Evolutionary conservation across 2,797 vertebrate species (phyloP).

Genomic region (Borostomias antarcticus): DNA sequence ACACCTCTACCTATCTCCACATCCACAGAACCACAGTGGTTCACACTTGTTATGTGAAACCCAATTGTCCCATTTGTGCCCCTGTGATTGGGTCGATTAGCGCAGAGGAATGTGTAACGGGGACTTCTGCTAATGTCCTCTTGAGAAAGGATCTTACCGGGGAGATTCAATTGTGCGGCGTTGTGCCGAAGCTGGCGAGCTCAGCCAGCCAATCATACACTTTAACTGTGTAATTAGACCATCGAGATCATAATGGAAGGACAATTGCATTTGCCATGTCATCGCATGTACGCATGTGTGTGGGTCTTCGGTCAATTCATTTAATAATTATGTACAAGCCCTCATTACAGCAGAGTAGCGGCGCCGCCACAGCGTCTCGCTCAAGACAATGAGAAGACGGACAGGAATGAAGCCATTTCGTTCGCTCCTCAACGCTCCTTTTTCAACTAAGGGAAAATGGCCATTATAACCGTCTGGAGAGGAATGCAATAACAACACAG

Average conservation of each 20-base stretch:
- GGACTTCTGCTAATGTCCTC: conserved; percentile 42
- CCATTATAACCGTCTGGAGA: conserved; percentile 26
- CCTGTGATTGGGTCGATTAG: conserved; percentile 33
- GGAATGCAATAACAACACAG: conserved; percentile 34
- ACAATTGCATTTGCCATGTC: conserved; percentile 68
- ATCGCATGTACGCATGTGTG: conserved; percentile 65
- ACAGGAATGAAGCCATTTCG: conserved; percentile 46
- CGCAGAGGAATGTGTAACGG: conserved; percentile 36
- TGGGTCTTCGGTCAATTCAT: conserved; percentile 67
- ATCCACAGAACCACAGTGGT: conserved; percentile 20
- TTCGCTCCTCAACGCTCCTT: conserved; percentile 30
- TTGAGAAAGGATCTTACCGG: conserved; percentile 34
- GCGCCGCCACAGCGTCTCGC: conserved; percentile 44
- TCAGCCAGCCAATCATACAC: conserved; percentile 48
- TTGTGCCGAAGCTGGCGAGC: conserved; percentile 51
- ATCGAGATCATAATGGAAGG: conserved; percentile 61
- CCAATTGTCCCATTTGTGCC: conserved; percentile 44
- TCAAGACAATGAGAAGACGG: conserved; percentile 47
- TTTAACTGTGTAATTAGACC: conserved; percentile 66
- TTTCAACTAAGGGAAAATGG: conserved; percentile 29
- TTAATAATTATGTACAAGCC: conserved; percentile 66
- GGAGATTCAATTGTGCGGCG: conserved; percentile 27
- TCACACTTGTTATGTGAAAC: conserved; percentile 20
- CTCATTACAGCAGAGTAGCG: conserved; percentile 57
- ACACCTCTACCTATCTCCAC: conserved; percentile 33